Evolutionary conservation across 2,113 vertebrate genomes (phyloP).

Genomic region (Bubalus kerabau): DNA sequence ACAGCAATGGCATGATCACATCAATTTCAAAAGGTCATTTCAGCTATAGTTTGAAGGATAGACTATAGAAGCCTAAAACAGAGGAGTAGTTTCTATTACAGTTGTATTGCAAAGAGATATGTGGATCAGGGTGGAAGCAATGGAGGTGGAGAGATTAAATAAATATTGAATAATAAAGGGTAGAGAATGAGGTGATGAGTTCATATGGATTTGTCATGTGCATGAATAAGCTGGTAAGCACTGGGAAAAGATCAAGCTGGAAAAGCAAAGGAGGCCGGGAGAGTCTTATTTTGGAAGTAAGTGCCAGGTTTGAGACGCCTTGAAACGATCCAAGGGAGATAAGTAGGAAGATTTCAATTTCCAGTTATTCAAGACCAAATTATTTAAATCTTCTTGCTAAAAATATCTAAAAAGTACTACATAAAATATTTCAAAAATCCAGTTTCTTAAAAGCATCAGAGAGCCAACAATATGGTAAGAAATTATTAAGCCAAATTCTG

Average conservation of each 20-base stretch:
- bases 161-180: background rate
- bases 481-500: slow-evolving; percentile 10
- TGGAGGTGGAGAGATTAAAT: background rate
- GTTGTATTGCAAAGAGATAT: background rate
- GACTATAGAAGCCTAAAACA: background rate
- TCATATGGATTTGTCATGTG: background rate
- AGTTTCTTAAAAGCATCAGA: background rate
- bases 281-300: background rate
- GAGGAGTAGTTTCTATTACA: background rate
- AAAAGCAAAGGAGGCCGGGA: background rate
- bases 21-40: background rate
- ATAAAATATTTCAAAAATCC: background rate
- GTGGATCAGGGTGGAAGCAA: background rate
- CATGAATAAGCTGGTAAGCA: background rate
- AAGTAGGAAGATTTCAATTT: background rate
- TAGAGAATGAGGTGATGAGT: background rate
- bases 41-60: background rate
- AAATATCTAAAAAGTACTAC: background rate
- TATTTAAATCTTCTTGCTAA: background rate
- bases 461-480: background rate
- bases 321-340: background rate
- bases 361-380: background rate
- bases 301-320: background rate
- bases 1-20: background rate
- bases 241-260: background rate